Percentiles rank a stretch among this genome's conserved stretches.
Evolutionary conservation across 2,113 vertebrate genomes (phyloP).

Genomic region (Scortum barcoo): DNA sequence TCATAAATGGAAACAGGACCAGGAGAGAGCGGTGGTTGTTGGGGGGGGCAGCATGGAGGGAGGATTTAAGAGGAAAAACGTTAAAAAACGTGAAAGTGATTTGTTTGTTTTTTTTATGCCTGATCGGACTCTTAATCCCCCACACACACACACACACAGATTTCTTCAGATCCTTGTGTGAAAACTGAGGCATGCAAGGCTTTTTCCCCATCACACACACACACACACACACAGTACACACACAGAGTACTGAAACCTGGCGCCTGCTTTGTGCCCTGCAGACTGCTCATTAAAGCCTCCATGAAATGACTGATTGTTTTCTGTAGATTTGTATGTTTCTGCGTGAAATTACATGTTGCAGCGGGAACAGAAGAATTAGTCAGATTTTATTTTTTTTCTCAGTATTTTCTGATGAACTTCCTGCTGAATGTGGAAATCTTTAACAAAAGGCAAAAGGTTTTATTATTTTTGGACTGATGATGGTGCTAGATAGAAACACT

Average conservation of each 20-base stretch:
- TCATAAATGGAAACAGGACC: conserved; percentile 69
- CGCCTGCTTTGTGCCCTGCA: conserved; percentile 49
- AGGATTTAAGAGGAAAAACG: conserved; percentile 1
- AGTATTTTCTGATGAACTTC: background rate
- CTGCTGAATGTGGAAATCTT: background rate
- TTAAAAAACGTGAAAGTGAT: background rate
- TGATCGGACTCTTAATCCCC: background rate
- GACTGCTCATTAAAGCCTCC: conserved; percentile 31
- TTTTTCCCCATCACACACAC: conserved; percentile 1
- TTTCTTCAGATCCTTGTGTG: background rate
- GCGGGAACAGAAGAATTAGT: too few relatives aligned
- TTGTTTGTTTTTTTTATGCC: background rate
- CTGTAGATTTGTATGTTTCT: background rate
- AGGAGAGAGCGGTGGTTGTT: too few relatives aligned
- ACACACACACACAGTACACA: conserved; percentile 16
- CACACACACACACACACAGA: too few relatives aligned
- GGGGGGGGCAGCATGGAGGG: background rate
- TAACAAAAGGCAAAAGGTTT: too few relatives aligned
- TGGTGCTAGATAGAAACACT: too few relatives aligned
- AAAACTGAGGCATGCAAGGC: background rate
- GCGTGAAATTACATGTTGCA: background rate
- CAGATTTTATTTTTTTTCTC: background rate
- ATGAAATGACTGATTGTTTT: conserved; percentile 31
- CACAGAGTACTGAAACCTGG: conserved; percentile 13
- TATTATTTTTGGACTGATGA: too few relatives aligned